phyloP scores from a whole-genome alignment of 1,140 invertebrate genomes.

The Heliconius hermathena region DNA sequence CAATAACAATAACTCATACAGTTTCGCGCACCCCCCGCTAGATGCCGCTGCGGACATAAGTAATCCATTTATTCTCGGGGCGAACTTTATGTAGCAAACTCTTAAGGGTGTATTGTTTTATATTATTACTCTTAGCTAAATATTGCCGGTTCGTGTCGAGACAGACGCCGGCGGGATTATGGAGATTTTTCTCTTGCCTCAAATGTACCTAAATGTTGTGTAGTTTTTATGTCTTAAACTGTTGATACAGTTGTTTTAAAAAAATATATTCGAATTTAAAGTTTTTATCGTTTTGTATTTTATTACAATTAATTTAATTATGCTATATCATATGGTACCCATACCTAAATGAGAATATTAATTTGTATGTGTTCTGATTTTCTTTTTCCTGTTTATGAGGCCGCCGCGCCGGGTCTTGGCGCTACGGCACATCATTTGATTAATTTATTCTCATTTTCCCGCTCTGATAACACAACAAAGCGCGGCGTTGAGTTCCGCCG shows the following conservation, averaged over 20 bases:
- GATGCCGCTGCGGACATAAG: slow-evolving; percentile 76
- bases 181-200: slow-evolving; percentile 24
- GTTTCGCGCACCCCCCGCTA: slow-evolving; percentile 73
- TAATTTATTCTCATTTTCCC: no score
- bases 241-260: background rate
- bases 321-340: no score
- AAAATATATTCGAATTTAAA: background rate
- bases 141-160: slow-evolving; percentile 56
- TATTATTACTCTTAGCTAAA: slow-evolving; percentile 74
- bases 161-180: slow-evolving; percentile 49
- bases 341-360: no score
- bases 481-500: no score
- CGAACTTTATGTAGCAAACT: slow-evolving; percentile 76
- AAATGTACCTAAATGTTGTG: background rate
- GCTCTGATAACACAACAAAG: no score
- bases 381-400: no score
- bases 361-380: no score
- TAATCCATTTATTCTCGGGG: slow-evolving; percentile 81
- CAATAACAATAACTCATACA: slow-evolving; percentile 80
- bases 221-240: background rate
- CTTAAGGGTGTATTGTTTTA: slow-evolving; percentile 78
- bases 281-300: no score
- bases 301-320: no score
- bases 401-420: no score
- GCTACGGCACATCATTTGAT: no score